Base-by-base conservation (phyloP, 2,888 invertebrate genomes). In the Mystacides longicornis region DNA sequence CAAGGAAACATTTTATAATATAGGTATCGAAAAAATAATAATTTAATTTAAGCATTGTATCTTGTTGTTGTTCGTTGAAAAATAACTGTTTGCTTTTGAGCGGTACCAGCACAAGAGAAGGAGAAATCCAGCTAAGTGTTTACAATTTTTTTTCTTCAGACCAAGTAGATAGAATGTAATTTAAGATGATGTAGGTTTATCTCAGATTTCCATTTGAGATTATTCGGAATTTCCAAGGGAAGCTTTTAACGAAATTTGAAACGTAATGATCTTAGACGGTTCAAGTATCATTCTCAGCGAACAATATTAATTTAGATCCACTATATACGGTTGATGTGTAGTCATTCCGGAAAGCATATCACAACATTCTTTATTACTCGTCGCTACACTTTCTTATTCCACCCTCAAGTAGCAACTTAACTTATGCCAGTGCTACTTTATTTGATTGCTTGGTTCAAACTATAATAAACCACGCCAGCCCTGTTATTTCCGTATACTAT, bases 121-220 rank as follows among this genome's bases (percentile, higher is more conserved):
- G 37, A 37, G 37, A 37, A 37, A 14, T 14, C n/a, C 37, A 37
- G 3, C 37, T 37, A 37, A 37, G 37, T 37, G 37, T 37, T 37
- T 37, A 37, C 37, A 37, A 7, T 37, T 37, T 37, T n/a, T n/a
- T 27, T 27, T 37, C 14, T 14, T 7, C 37, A 37, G n/a, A 37
- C 37, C n/a, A 7, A 37, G 37, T 37, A 37, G 37, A 37, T 37
- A 37, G n/a, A 37, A 37, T 37, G 37, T 37, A 37, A 37, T 37
- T 37, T 37, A 37, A 37, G 37, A 37, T 37, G 37, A 37, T 37
- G 37, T 37, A 37, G 37, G 37, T 37, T 37, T 37, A 37, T 37
- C 37, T 37, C 37, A 37, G 37, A 37, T 37, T 37, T 37, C 37
- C 37, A 37, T 37, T 37, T 37, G 37, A 37, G 37, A 37, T 37